Conservation (phyloP, 2,113 vertebrate species). For the Oenanthe melanoleuca region DNA sequence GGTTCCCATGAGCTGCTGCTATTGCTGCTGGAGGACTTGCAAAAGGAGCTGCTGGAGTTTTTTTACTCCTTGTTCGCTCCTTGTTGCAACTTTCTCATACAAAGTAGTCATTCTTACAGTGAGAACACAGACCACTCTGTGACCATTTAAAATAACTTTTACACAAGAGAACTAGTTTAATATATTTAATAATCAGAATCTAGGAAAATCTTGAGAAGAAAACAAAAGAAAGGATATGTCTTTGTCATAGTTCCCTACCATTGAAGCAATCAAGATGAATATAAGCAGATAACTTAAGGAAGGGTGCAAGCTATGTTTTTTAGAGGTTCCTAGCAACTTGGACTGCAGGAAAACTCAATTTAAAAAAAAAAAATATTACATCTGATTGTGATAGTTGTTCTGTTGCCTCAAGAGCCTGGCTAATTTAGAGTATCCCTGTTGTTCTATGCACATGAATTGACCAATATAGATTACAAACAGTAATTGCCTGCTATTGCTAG, state of each 20-base stretch:
- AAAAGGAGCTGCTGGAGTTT: not conserved
- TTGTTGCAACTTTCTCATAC: slow-evolving; percentile 1
- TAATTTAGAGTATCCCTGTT: not conserved
- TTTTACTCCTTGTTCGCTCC: not conserved
- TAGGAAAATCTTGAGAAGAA: not conserved
- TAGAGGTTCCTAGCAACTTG: not conserved
- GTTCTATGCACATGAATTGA: not conserved
- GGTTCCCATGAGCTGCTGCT: not conserved
- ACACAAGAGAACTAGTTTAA: not conserved
- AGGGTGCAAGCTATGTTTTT: not conserved
- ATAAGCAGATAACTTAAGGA: not conserved
- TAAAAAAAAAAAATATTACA: not conserved
- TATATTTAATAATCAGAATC: not conserved
- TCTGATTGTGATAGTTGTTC: not conserved
- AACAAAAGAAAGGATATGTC: not conserved
- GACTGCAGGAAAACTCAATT: not conserved
- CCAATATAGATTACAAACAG: no score
- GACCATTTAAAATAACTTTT: not conserved
- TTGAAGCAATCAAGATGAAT: not conserved
- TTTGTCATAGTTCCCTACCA: not conserved
- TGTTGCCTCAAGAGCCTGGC: not conserved
- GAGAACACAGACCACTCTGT: not conserved
- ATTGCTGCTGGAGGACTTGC: not conserved
- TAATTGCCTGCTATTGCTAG: not conserved
- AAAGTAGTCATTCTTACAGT: not conserved